Percentiles rank a stretch among this genome's conserved stretches.
phyloP scores from a whole-genome alignment of 2,888 invertebrate species.

The Ormyrus nitidulus region DNA sequence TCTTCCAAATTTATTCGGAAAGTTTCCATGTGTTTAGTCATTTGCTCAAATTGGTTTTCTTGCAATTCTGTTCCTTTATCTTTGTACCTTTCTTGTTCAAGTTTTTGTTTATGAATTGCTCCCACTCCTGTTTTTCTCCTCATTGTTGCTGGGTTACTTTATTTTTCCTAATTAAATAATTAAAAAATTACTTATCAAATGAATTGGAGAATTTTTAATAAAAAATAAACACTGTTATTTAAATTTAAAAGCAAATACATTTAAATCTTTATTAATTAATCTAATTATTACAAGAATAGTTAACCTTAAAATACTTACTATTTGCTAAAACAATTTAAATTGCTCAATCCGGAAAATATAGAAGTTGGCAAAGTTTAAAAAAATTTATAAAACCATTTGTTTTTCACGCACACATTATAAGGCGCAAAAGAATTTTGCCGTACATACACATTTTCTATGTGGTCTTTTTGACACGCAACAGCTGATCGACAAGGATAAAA shows the following conservation, averaged over 20 bases:
- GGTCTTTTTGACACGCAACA: slow-evolving; percentile 16
- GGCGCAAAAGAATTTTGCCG: slow-evolving; percentile 38
- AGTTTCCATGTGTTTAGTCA: slow-evolving; percentile 95
- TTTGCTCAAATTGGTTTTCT: slow-evolving; percentile 93
- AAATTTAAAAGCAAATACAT: not conserved
- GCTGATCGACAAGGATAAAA: slow-evolving; percentile 20
- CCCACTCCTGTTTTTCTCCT: slow-evolving; percentile 89
- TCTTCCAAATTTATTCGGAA: slow-evolving; percentile 95
- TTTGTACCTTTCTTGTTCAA: slow-evolving; percentile 92
- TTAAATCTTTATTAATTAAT: not conserved
- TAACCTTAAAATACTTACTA: not conserved
- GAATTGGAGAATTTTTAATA: not conserved
- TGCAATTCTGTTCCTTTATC: slow-evolving; percentile 95
- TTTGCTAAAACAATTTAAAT: not conserved
- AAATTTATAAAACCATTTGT: not conserved
- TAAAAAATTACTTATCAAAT: not conserved
- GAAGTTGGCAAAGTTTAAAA: not conserved
- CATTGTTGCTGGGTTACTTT: slow-evolving; percentile 77
- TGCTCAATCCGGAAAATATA: too few species aligned
- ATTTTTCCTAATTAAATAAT: not conserved
- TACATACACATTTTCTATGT: slow-evolving; percentile 28
- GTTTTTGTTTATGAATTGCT: slow-evolving; percentile 91
- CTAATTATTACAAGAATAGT: not conserved
- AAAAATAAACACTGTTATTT: not conserved
- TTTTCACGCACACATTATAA: slow-evolving; percentile 25